A percentile compares a stretch with the other conserved stretches of the same genome.
phyloP scores from a whole-genome alignment of 1,140 invertebrate genomes.

The Lasioglossum baleicum region DNA sequence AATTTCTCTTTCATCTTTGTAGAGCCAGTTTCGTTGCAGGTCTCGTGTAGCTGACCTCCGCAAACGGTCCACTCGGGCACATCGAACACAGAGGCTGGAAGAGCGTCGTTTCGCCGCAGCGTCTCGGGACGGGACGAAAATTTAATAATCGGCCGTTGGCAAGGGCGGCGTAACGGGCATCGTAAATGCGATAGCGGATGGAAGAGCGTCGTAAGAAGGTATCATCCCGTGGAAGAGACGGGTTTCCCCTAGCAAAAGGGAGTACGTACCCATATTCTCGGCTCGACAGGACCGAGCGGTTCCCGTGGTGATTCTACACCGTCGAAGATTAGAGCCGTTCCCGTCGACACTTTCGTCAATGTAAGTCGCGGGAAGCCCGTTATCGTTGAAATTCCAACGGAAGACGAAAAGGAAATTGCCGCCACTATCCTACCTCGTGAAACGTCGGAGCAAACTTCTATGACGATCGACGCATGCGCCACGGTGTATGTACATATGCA shows the following conservation, averaged over 20 bases:
- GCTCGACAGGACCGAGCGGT: neutral
- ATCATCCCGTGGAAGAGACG: neutral
- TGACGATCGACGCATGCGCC: neutral
- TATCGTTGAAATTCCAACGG: conserved; percentile 52
- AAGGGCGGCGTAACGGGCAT: conserved; percentile 16
- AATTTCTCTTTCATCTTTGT: no score
- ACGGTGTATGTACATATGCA: neutral
- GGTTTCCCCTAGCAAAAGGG: no score
- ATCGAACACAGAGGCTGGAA: neutral
- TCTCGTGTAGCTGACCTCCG: neutral
- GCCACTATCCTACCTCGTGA: neutral
- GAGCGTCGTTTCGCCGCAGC: neutral
- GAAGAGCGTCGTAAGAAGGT: conserved; percentile 12
- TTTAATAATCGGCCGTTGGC: conserved; percentile 39
- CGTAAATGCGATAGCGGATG: conserved; percentile 39
- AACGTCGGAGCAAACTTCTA: no score
- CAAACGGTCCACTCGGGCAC: neutral
- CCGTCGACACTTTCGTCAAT: conserved; percentile 28
- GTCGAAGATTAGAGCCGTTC: conserved; percentile 48
- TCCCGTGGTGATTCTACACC: neutral
- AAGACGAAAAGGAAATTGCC: conserved; percentile 36
- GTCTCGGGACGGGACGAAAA: conserved; percentile 22
- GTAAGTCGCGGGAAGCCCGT: conserved; percentile 29
- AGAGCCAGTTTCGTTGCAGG: no score
- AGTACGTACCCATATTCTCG: conserved; percentile 5